Conservation (phyloP, 2,797 vertebrate species). For the Bufotes viridis region DNA sequence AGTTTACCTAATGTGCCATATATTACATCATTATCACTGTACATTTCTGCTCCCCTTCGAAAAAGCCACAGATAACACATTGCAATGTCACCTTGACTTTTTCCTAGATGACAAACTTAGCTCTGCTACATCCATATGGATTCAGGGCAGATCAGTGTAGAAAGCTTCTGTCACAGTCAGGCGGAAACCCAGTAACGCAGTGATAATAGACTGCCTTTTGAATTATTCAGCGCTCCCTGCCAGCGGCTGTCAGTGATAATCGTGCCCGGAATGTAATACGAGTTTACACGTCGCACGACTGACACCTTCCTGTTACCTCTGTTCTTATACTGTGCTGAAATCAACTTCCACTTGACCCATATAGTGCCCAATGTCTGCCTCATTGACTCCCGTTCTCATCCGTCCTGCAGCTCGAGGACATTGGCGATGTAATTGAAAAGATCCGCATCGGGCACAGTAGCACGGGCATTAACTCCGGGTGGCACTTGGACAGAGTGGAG, state of each 20-base stretch:
- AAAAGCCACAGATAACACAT: background rate
- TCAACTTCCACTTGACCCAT: background rate
- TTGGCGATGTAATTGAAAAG: conserved; percentile 94
- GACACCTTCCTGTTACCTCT: background rate
- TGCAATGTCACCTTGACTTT: background rate
- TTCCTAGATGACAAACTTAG: background rate
- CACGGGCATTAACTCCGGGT: conserved; percentile 88
- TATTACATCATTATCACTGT: no score
- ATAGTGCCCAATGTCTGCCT: no score
- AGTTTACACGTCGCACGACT: background rate
- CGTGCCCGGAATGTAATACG: background rate
- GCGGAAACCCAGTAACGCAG: background rate
- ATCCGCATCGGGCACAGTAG: conserved; percentile 92
- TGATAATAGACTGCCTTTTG: conserved; percentile 14
- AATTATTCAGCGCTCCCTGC: conserved; percentile 40
- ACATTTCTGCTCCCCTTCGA: background rate
- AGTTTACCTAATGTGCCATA: no score
- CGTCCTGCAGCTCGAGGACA: conserved; percentile 84
- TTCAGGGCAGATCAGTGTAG: no score
- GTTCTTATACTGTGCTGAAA: background rate
- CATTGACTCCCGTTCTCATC: background rate
- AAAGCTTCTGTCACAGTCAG: background rate
- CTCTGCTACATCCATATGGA: background rate
- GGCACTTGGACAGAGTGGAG: conserved; percentile 91
- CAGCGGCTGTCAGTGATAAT: conserved; percentile 12